Evolutionary conservation across 2,797 vertebrate genomes (phyloP).

Genomic region (Amniataba percoides): DNA sequence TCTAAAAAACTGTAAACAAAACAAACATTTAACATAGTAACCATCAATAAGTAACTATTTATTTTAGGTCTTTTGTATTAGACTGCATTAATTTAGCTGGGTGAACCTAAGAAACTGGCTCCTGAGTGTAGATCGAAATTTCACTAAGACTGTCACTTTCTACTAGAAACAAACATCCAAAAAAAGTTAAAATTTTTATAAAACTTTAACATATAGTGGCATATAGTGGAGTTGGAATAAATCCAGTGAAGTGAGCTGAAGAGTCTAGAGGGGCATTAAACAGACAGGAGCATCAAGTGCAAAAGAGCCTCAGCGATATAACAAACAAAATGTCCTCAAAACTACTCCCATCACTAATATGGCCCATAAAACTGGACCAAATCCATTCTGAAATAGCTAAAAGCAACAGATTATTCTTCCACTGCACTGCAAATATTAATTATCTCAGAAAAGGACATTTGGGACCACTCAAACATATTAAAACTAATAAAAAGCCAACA

Average conservation of each 20-base stretch:
- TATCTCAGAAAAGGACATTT: neutral
- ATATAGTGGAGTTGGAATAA: neutral
- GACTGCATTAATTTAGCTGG: neutral
- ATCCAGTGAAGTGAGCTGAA: slow-evolving; percentile 19
- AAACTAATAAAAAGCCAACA: neutral
- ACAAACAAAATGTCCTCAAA: neutral
- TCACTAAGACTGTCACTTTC: neutral
- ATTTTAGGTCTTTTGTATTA: neutral
- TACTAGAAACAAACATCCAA: neutral
- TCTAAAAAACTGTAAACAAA: neutral
- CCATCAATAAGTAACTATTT: neutral
- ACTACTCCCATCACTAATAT: neutral
- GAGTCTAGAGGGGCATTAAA: slow-evolving; percentile 6
- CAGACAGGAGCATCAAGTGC: neutral
- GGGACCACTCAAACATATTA: neutral
- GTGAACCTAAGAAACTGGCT: neutral
- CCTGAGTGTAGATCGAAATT: neutral
- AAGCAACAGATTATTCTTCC: slow-evolving; percentile 11
- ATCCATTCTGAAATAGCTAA: slow-evolving; percentile 1
- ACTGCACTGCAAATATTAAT: slow-evolving; percentile 11
- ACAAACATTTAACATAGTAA: neutral
- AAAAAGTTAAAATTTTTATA: neutral
- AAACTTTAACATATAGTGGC: neutral
- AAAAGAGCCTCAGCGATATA: neutral
- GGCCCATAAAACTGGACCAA: neutral